These are phyloP conservation scores for Zosterops borbonicus DNA, from an alignment of 2,113 vertebrate species.

Conservation along the genomic window DNA sequence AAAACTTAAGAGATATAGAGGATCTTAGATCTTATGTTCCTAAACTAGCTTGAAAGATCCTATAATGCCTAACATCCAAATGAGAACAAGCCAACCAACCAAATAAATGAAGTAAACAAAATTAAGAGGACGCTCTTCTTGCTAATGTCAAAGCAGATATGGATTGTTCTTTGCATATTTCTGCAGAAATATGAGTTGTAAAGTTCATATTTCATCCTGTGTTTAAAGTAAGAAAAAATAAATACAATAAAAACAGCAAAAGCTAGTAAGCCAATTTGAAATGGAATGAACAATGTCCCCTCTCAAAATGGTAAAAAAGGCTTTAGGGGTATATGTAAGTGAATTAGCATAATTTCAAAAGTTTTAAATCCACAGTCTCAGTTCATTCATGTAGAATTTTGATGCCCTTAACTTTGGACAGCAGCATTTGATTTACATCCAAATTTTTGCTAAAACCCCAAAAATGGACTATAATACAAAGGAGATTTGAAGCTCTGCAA, in stretches of 20 bases:
- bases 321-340: not conserved
- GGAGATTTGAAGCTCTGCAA: not conserved
- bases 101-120: not conserved
- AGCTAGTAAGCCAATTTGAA: not conserved
- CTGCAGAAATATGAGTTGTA: not conserved
- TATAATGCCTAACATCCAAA: not conserved
- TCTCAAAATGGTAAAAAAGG: not conserved
- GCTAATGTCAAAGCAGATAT: not conserved
- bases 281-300: not conserved
- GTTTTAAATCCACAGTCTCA: not conserved
- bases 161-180: not conserved
- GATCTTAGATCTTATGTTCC: not conserved
- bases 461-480: not conserved
- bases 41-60: not conserved
- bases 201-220: not conserved
- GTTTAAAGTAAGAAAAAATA: not conserved
- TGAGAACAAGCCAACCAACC: not conserved
- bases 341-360: not conserved
- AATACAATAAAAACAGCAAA: not conserved
- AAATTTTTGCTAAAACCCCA: not conserved
- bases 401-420: not conserved
- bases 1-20: not conserved
- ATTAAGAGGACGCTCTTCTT: not conserved
- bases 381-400: not conserved
- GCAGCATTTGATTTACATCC: not conserved